A percentile compares a stretch with the other conserved stretches of the same genome.
phyloP scores from a whole-genome alignment of 2,113 vertebrate genomes.

The Pongo abelii region DNA sequence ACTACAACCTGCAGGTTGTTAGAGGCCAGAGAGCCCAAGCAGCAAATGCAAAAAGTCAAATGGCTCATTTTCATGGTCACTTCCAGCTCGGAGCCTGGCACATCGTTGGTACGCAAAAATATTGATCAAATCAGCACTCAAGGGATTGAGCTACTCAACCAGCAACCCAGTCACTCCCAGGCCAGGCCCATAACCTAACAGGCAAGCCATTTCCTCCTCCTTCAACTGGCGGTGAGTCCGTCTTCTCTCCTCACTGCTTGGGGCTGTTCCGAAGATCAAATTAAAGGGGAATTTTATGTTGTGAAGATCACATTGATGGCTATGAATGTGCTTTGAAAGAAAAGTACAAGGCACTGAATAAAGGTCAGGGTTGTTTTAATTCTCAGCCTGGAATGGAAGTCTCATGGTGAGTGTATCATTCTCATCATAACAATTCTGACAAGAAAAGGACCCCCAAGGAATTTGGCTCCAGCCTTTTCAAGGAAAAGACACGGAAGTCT shows the following conservation, averaged over 20 bases:
- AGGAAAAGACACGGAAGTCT: conserved; percentile 68
- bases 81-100: not conserved
- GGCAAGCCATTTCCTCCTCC: not conserved
- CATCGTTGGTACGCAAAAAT: rapidly evolving
- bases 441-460: conserved; percentile 61
- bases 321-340: not conserved
- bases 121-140: not conserved
- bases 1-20: not conserved
- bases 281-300: not conserved
- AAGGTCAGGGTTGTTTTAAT: not conserved
- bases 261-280: not conserved
- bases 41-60: not conserved
- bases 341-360: not conserved
- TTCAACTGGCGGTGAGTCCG: not conserved
- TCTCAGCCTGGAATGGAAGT: not conserved
- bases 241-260: not conserved
- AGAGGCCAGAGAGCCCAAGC: not conserved
- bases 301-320: not conserved
- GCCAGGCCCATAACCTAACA: not conserved
- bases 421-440: conserved; percentile 42
- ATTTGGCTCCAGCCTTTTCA: conserved; percentile 35
- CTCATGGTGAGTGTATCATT: not conserved
- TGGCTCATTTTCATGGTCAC: not conserved
- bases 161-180: not conserved
- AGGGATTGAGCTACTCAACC: not conserved